Base-by-base conservation (phyloP, 2,888 invertebrate species). In the Patella pellucida region DNA sequence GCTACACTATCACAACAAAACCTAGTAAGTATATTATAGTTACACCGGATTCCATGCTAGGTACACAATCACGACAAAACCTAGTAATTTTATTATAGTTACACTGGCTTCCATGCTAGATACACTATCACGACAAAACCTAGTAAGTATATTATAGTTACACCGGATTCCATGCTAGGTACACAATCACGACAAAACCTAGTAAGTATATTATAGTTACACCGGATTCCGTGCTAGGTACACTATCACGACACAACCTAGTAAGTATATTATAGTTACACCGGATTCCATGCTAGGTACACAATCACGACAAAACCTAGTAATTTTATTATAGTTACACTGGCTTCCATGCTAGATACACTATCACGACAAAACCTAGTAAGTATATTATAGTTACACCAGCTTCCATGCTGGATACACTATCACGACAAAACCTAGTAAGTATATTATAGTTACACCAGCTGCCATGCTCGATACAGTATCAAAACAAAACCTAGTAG, bases 161-260 rank as follows among this genome's bases (percentile, higher is more conserved):
- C 31, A 31, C 31, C 31, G 31, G 31, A 2, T 4, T 27, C 27
- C 27, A 27, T 27, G 27, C 27, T 27, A 27, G 27, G 3, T 2
- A 27, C 27, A 27, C 27, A 1, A 27, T 27, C 27, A 27, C 1
- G 2, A 27, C 27, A 27, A 27, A 27, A 62, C 62, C 62, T 12
- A 23, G 62, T 62, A 3, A 62, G 62, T 62, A 62, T 62, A 56
- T 4, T 16, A 69, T 50, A 67, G 56, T 19, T 78, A 71, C 67
- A 54, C 50, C 11, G 80, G 80, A 16, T 80, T 80, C 68, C 50
- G 69, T 5, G 76, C 78, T 12, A 68, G 70, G 16, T 80, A 78
- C 72, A 27, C 68, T 31, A 52, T 79, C 27, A 52, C 54, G 4
- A 67, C 62, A 9, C 11, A 19, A 62, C 62, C 62, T 0, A 23